These are phyloP conservation scores for Subacronicta megacephala DNA, from an alignment of 2,888 invertebrate genomes.

Conservation along the genomic window DNA sequence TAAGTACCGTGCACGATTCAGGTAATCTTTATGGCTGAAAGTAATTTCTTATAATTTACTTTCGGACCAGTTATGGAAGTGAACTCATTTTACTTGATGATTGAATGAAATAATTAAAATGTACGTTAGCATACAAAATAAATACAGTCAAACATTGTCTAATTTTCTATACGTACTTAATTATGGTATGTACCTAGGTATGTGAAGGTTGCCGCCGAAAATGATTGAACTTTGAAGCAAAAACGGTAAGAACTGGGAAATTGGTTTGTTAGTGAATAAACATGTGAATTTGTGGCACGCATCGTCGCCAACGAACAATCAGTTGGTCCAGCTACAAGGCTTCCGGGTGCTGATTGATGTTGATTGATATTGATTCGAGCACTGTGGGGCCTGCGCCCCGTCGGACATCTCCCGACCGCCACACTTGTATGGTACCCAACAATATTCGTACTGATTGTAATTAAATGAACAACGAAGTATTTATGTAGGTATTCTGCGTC, in stretches of 20 bases:
- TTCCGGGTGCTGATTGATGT: conserved; percentile 83
- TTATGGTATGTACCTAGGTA: background rate
- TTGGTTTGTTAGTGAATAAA: conserved; percentile 35
- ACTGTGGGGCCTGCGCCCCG: conserved; percentile 55
- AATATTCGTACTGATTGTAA: conserved; percentile 35
- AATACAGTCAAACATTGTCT: too few species aligned
- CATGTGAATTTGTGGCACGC: conserved; percentile 44
- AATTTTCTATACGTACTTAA: too few species aligned
- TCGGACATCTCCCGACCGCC: conserved; percentile 50
- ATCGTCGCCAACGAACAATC: conserved; percentile 67
- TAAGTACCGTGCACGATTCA: conserved; percentile 40
- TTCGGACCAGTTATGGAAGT: conserved; percentile 24
- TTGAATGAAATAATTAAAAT: too few species aligned
- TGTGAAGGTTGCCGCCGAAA: background rate
- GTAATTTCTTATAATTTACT: conserved; percentile 33
- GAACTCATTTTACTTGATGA: background rate
- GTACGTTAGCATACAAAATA: background rate
- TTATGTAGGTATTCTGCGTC: too few species aligned
- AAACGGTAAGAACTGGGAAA: conserved; percentile 19
- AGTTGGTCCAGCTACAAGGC: conserved; percentile 76
- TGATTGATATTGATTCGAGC: conserved; percentile 83
- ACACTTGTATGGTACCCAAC: conserved; percentile 66
- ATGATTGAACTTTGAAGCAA: conserved; percentile 19
- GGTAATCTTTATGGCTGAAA: conserved; percentile 46
- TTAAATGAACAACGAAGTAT: conserved; percentile 14